Percentiles rank a stretch among this genome's conserved stretches.
Evolutionary conservation across 1,140 invertebrate species (phyloP).

Genomic region (Temnothorax nylanderi): DNA sequence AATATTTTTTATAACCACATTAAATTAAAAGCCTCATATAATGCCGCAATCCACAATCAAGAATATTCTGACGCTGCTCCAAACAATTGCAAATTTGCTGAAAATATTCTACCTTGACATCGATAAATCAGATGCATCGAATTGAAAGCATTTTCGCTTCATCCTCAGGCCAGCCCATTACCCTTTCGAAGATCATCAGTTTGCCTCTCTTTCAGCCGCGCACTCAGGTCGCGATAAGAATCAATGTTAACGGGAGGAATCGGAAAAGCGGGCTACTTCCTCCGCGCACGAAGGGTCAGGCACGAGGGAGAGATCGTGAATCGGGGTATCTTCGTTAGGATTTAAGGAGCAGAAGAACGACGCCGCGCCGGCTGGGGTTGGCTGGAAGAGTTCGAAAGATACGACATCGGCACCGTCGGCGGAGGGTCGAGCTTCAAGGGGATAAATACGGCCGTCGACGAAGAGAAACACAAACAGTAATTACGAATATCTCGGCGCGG

Average conservation of each 20-base stretch:
- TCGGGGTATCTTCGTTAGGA: constrained; percentile 56
- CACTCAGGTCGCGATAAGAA: constrained; percentile 64
- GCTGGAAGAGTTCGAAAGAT: constrained; percentile 77
- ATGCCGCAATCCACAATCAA: not conserved
- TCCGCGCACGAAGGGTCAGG: constrained; percentile 8
- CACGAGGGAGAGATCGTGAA: constrained; percentile 69
- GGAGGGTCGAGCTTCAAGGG: constrained; percentile 58
- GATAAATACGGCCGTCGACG: constrained; percentile 76
- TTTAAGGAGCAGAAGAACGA: constrained; percentile 64
- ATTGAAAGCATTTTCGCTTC: constrained; percentile 63
- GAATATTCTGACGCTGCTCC: not conserved
- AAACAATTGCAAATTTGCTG: not conserved
- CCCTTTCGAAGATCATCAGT: constrained; percentile 59
- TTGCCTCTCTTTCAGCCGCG: constrained; percentile 44
- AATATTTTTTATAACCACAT: not conserved
- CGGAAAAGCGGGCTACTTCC: constrained; percentile 49
- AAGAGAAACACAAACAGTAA: constrained; percentile 86
- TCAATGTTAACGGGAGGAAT: constrained; percentile 62
- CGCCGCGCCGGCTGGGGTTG: constrained; percentile 42
- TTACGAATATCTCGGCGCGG: constrained; percentile 84
- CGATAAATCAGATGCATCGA: constrained; percentile 69
- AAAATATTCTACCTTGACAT: not conserved
- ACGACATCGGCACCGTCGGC: constrained; percentile 66
- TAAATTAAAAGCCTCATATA: not conserved
- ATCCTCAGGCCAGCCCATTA: constrained; percentile 35